phyloP scores from a whole-genome alignment of 2,113 vertebrate species.

The Tragelaphus strepsiceros region DNA sequence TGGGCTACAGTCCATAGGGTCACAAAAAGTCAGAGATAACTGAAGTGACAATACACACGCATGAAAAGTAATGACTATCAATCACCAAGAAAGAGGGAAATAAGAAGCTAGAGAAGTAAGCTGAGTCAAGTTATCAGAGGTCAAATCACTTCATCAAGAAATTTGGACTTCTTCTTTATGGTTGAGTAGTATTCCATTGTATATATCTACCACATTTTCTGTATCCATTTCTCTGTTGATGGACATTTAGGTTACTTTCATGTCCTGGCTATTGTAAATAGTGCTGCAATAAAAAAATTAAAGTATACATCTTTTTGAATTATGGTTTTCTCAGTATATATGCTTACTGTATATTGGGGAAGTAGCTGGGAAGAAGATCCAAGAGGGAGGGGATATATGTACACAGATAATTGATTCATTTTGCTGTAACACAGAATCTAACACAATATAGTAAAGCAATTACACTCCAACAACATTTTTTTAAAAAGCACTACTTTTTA shows the following conservation, averaged over 20 bases:
- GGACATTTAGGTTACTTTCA: not conserved
- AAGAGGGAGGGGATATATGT: not conserved
- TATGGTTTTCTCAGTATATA: not conserved
- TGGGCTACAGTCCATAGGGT: not conserved
- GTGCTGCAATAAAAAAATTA: not conserved
- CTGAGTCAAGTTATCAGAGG: not conserved
- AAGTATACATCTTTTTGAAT: not conserved
- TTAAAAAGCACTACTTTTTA: not conserved
- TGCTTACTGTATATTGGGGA: not conserved
- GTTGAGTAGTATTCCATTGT: not conserved
- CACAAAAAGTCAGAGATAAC: not conserved
- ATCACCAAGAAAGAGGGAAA: not conserved
- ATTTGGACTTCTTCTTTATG: not conserved
- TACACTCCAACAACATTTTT: not conserved
- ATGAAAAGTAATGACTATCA: not conserved
- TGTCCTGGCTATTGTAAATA: not conserved
- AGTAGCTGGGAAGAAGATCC: not conserved
- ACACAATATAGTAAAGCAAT: not conserved
- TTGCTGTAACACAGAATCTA: not conserved
- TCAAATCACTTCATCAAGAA: not conserved
- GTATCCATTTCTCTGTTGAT: not conserved
- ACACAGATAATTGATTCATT: not conserved
- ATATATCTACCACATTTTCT: not conserved
- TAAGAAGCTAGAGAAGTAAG: not conserved
- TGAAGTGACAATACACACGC: not conserved